phyloP scores from a whole-genome alignment of 2,888 invertebrate genomes.

The Alcis repandata region DNA sequence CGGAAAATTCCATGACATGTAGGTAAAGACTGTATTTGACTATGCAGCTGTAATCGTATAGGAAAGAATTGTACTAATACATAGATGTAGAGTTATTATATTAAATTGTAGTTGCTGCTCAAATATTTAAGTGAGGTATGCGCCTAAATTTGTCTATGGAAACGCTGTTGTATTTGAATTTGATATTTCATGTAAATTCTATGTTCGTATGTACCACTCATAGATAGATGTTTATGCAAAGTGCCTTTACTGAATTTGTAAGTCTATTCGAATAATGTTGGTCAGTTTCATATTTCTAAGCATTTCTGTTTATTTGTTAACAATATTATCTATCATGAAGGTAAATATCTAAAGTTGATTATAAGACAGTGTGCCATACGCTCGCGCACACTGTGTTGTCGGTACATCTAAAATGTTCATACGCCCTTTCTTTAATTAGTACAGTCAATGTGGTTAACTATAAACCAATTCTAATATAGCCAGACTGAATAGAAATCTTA shows the following conservation, averaged over 20 bases:
- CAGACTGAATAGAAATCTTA: neutral
- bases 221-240: slow-evolving; percentile 21
- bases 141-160: slow-evolving; percentile 16
- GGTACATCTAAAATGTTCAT: too few relatives aligned
- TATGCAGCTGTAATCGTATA: slow-evolving; percentile 35
- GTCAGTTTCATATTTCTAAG: slow-evolving; percentile 21
- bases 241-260: slow-evolving; percentile 31
- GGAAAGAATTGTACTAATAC: slow-evolving; percentile 9
- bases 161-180: slow-evolving; percentile 19
- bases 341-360: too few relatives aligned
- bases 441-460: slow-evolving; percentile 1
- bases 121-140: slow-evolving; percentile 26
- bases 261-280: slow-evolving; percentile 15
- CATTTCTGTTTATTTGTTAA: slow-evolving; percentile 18
- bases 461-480: slow-evolving; percentile 3
- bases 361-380: too few relatives aligned
- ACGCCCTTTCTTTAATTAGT: too few relatives aligned
- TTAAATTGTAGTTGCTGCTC: slow-evolving; percentile 32
- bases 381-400: too few relatives aligned
- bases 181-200: slow-evolving; percentile 21
- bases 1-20: slow-evolving; percentile 43
- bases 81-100: slow-evolving; percentile 22
- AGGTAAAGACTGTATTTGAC: slow-evolving; percentile 34
- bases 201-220: slow-evolving; percentile 16
- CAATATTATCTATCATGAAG: neutral